Percentiles rank a stretch among this genome's conserved stretches.
These are phyloP conservation scores for Popillia japonica DNA, from an alignment of 1,140 invertebrate species.

Conservation along the genomic window DNA sequence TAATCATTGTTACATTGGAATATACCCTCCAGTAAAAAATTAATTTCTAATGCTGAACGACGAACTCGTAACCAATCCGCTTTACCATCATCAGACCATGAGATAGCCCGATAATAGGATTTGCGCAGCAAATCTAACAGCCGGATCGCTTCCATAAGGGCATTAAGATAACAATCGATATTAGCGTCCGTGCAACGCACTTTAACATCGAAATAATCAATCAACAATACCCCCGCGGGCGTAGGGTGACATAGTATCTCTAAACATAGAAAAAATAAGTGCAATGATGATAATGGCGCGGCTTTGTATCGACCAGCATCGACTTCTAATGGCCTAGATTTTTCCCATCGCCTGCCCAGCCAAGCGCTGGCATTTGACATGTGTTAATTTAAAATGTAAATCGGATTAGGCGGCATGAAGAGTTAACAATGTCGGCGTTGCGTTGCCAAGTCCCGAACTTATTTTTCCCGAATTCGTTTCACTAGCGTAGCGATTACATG, in stretches of 20 bases:
- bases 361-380: constrained; percentile 9
- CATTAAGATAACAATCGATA: constrained; percentile 24
- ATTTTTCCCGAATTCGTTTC: not conserved
- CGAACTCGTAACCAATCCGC: not conserved
- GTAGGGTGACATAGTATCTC: not conserved
- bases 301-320: not conserved
- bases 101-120: constrained; percentile 26
- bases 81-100: constrained; percentile 26
- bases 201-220: constrained; percentile 4
- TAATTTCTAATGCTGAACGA: not conserved
- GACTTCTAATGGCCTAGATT: not conserved
- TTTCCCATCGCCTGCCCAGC: not conserved
- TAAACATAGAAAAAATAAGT: not conserved
- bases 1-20: too few species aligned
- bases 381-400: constrained; percentile 34
- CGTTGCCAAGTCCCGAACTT: not conserved
- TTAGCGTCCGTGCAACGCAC: not conserved
- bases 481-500: not conserved
- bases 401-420: constrained; percentile 15
- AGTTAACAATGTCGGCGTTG: constrained; percentile 7
- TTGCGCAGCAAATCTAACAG: constrained; percentile 17
- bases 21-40: too few species aligned
- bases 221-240: not conserved
- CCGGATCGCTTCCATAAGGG: constrained; percentile 16
- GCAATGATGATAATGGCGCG: not conserved